Conservation (phyloP, 2,797 vertebrate genomes). For the Pseudomugil tenellus region DNA sequence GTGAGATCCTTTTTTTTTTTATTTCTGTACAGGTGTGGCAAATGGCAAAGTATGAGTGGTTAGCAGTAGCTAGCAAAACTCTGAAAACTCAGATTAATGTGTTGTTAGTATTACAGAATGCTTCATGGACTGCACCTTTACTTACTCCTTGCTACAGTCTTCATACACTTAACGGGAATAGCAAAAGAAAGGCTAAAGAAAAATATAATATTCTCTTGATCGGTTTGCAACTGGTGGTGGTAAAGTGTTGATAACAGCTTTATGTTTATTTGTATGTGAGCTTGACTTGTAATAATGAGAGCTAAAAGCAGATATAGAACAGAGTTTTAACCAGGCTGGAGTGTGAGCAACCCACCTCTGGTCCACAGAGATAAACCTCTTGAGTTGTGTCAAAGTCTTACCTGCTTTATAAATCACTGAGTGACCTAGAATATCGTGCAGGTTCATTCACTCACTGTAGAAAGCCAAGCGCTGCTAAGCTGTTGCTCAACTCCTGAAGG, state of each 20-base stretch:
- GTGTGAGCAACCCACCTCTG: slow-evolving; percentile 57
- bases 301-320: slow-evolving; percentile 14
- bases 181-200: slow-evolving; percentile 2
- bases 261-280: slow-evolving; percentile 8
- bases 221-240: background rate
- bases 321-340: slow-evolving; percentile 30
- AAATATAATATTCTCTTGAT: background rate
- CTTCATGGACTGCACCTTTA: background rate
- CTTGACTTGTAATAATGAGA: slow-evolving; percentile 9
- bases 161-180: background rate
- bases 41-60: no score
- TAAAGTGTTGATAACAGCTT: background rate
- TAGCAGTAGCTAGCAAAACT: no score
- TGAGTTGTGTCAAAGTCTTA: slow-evolving; percentile 71
- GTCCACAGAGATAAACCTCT: slow-evolving; percentile 67
- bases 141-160: background rate
- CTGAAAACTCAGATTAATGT: background rate
- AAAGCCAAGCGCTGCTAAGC: slow-evolving; percentile 3
- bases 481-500: slow-evolving; percentile 11
- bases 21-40: no score
- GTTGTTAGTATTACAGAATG: background rate
- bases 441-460: slow-evolving; percentile 5
- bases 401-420: slow-evolving; percentile 54
- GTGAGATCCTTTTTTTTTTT: no score
- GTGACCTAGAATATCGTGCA: slow-evolving; percentile 44